phyloP scores from a whole-genome alignment of 2,797 vertebrate genomes.

The Acropternis orthonyx region DNA sequence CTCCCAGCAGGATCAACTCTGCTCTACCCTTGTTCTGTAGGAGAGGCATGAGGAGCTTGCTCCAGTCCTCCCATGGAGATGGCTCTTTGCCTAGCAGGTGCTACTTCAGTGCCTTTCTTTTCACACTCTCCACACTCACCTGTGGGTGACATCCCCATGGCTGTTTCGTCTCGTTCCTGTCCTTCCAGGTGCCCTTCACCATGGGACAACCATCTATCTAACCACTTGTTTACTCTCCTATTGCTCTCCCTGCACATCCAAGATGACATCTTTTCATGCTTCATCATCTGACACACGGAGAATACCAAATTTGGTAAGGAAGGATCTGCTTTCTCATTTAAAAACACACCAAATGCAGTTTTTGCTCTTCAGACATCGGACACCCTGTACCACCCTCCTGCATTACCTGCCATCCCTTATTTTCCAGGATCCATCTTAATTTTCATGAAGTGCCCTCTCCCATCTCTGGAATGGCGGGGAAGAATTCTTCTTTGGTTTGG shows the following conservation, averaged over 20 bases:
- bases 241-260: background rate
- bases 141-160: rapidly evolving
- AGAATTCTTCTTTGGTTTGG: background rate
- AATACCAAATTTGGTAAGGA: background rate
- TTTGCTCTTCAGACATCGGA: background rate
- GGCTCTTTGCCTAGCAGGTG: background rate
- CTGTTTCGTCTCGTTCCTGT: background rate
- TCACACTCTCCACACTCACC: background rate
- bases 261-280: background rate
- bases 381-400: background rate
- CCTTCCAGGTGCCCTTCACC: background rate
- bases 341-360: background rate
- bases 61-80: background rate
- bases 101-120: background rate
- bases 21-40: background rate
- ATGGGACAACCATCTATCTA: background rate
- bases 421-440: background rate
- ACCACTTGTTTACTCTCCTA: background rate
- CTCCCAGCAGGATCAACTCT: slow-evolving; percentile 26
- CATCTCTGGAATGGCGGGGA: rapidly evolving
- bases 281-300: background rate
- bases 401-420: background rate
- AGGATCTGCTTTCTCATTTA: background rate
- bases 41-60: background rate
- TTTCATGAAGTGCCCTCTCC: background rate